Evolutionary conservation across 1,140 invertebrate species (phyloP), one percentile per base, ranked within the genome.

Genomic region (Teleogryllus occipitalis): DNA sequence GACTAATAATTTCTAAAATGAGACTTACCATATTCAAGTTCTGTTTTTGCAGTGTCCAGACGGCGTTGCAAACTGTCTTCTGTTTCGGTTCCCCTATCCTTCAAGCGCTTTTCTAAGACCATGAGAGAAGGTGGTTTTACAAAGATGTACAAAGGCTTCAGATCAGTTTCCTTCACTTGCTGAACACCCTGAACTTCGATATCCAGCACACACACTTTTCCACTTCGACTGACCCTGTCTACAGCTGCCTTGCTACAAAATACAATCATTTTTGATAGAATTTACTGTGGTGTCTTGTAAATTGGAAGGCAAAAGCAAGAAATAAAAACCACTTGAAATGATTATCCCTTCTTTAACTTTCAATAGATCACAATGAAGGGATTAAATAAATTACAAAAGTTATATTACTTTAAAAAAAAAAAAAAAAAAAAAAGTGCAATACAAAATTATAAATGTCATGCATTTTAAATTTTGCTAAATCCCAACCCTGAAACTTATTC

Each of bases 111-210:
- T 85, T 97, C 94, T 82, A 98, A 86, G 81, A 92, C 92, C 76
- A 92, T 88, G 74, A 98, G 85, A 27, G 91, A 94, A 14, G 98
- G 98, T 47, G 98, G 97, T 87, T 95, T 95, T n/a, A 99, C 90
- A 85, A 99, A 99, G 12, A 99, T 90, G 82, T 93, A 93, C 80
- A 94, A 85, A 4, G 97, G 93, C 86, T 97, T 91, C 14, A 98
- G 87, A 81, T 94, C 89, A 54, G 93, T 95, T 39, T 91, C 88
- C 83, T 96, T 97, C 6, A 99, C 93, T 86, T 94, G 95, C 83
- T 95, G 95, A 0, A 99, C 98, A 49, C 98, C 98, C 89, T 99
- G 94, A 47, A 97, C 92, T 82, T 99, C 98, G 83, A 99, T 97
- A 84, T 99, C 98, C 78, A 99, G 86, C 49, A 99, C 92, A 85